Base-by-base conservation (phyloP, 2,113 vertebrate genomes). In the Osmerus mordax region DNA sequence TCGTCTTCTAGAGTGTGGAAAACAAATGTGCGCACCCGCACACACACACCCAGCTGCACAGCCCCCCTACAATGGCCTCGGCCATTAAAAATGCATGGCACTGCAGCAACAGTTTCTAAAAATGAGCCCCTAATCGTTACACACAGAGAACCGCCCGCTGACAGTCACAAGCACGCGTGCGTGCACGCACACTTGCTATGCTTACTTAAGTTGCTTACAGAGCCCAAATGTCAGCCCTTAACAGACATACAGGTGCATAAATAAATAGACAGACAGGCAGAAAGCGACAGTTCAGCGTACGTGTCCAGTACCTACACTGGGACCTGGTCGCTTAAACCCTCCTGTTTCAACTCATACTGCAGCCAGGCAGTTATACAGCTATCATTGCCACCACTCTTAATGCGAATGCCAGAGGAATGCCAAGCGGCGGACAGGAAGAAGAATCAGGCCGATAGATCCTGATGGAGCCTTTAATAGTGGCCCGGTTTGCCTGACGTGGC, bases 51-150 rank as follows among this genome's bases (percentile, higher is more conserved):
- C 67, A 76, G 72, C 77, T 67, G 65, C 51, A 23, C 67, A 73
- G 63, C 70, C 58, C 73, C 81, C 79, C 80, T 77, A 85, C 79
- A 82, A 86, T 83, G 88, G 82, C 73, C 58, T 71, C 15, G 65
- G 12, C 70, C 83, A 91, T 92, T 91, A 92, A 89, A 91, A 89
- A 91, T 91, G 85, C 83, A 92, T 90, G 81, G 75, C 84, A 86
- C 89, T 92, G 89, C 89, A 91, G 90, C 87, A 89, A 88, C 88
- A 89, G 84, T 71, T 83, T 86, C 81, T 84, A 86, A 87, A 86
- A 89, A 86, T 79, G 83, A 86, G 80, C 80, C 85, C 71, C 83
- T 77, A 78, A 83, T 85, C 32, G n/a, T 47, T 77, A 28, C 61
- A 19, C 74, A n/a, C 74, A n/a, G 67, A 74, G 69, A 78, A 71